Evolutionary conservation across 2,113 vertebrate species (phyloP), one percentile per base, ranked within the genome.

Genomic region (Elgaria multicarinata): DNA sequence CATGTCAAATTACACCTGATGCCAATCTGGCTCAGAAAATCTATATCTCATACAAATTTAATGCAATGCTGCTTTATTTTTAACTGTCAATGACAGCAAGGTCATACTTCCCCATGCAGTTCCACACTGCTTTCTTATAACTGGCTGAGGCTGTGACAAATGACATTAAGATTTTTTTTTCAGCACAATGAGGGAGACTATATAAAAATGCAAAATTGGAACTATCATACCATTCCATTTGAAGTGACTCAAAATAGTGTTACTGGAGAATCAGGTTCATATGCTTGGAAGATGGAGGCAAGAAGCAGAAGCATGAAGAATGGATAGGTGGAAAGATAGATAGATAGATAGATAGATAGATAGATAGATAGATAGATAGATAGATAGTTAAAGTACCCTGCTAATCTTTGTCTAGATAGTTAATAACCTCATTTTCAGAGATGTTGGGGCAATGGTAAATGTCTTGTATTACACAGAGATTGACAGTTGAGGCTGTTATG

Each of bases 81-180:
- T 87, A 80, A 74, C 85, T 83, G 83, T 88, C 85, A 85, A 36
- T 92, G 77, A 92, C 82, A 76, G 39, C 33, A 62, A 87, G 75
- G 83, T 81, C 86, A 87, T 85, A 26, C 0, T 83, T 89, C 36
- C 82, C 64, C 64, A 67, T 89, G 87, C 71, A 83, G 0, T 81
- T 92, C 87, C 39, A 36, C 66, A 80, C 91, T 58, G 62, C 55
- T 86, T 6, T 66, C 83, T 75, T 79, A 44, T 33, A 91, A 91
- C 46, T 89, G 36, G 12, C 78, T 86, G 90, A 46, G 81, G 76
- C 64, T 85, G n/a, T 74, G 91, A 90, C 77, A 93, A 83, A 88
- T 69, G 58, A 90, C 95, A 93, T 91, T 42, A 84, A 93, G 88
- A 67, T 94, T 82, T 72, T 90, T n/a, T 89, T 89, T 71, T 53